Percentiles rank a stretch among this genome's conserved stretches.
Evolutionary conservation across 2,113 vertebrate species (phyloP).

Genomic region (Salvelinus sp.): DNA sequence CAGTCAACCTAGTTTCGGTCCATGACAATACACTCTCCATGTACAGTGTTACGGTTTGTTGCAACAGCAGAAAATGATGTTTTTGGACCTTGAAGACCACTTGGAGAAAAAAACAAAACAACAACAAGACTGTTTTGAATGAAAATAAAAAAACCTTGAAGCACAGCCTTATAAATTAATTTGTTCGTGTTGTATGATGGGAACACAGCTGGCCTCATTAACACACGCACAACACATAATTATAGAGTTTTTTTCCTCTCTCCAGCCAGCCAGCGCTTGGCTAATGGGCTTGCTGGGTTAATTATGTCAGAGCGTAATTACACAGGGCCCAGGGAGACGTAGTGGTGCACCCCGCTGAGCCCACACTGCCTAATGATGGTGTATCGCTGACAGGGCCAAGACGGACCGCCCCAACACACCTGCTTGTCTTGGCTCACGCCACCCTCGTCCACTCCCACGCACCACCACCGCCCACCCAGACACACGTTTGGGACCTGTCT

Average conservation of each 20-base stretch:
- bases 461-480: conserved; percentile 12
- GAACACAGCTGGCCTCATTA: conserved; percentile 99
- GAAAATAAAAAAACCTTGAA: conserved; percentile 72
- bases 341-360: conserved; percentile 90
- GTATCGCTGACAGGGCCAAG: conserved; percentile 86
- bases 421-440: conserved; percentile 81
- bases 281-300: conserved; percentile 99
- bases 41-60: conserved; percentile 66
- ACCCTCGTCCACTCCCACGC: conserved; percentile 25
- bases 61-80: conserved; percentile 62
- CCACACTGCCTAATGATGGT: conserved; percentile 91
- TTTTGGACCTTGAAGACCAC: conserved; percentile 75
- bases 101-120: conserved; percentile 51
- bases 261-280: conserved; percentile 87
- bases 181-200: conserved; percentile 99
- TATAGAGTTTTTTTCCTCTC: conserved; percentile 89
- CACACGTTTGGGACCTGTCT: conserved; percentile 18
- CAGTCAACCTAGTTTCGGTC: conserved; percentile 61
- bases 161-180: conserved; percentile 99
- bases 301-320: conserved; percentile 99
- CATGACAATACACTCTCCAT: conserved; percentile 63
- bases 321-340: conserved; percentile 96
- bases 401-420: conserved; percentile 80
- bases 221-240: conserved; percentile 99
- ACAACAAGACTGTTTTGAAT: conserved; percentile 67